Conservation (phyloP, 2,888 invertebrate species). For the Tenthredo amoena region DNA sequence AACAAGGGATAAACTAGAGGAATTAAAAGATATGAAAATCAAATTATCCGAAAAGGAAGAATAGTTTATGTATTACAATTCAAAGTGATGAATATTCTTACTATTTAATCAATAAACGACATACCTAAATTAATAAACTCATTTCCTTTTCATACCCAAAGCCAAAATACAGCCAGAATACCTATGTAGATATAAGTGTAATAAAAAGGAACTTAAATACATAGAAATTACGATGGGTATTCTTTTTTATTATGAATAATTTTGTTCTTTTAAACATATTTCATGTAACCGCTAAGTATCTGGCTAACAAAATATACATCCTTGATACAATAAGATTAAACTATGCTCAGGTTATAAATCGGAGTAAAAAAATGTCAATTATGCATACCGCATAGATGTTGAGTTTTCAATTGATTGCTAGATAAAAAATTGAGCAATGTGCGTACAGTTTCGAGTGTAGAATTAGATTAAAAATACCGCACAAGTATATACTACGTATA, state of each 20-base stretch:
- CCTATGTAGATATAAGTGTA: not conserved
- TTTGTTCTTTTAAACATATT: not conserved
- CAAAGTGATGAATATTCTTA: not conserved
- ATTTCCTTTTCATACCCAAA: not conserved
- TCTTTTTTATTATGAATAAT: slow-evolving; percentile 19
- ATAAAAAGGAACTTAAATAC: not conserved
- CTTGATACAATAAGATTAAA: not conserved
- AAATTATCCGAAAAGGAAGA: slow-evolving; percentile 52
- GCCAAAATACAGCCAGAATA: not conserved
- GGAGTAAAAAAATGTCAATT: slow-evolving; percentile 28
- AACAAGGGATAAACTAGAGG: slow-evolving; percentile 72
- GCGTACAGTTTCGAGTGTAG: not conserved
- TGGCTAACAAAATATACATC: slow-evolving; percentile 35
- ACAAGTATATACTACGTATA: slow-evolving; percentile 12
- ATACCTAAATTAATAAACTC: not conserved
- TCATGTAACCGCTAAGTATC: slow-evolving; percentile 10
- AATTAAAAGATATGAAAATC: slow-evolving; percentile 66
- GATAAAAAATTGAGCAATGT: slow-evolving; percentile 41
- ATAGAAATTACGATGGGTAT: not conserved
- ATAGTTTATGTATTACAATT: slow-evolving; percentile 26
- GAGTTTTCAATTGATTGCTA: slow-evolving; percentile 1
- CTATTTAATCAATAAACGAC: not conserved
- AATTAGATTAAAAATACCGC: slow-evolving; percentile 20
- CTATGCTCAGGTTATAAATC: slow-evolving; percentile 10
- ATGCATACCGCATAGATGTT: not conserved